Conservation (phyloP, 2,113 vertebrate species). For the Nerophis ophidion region DNA sequence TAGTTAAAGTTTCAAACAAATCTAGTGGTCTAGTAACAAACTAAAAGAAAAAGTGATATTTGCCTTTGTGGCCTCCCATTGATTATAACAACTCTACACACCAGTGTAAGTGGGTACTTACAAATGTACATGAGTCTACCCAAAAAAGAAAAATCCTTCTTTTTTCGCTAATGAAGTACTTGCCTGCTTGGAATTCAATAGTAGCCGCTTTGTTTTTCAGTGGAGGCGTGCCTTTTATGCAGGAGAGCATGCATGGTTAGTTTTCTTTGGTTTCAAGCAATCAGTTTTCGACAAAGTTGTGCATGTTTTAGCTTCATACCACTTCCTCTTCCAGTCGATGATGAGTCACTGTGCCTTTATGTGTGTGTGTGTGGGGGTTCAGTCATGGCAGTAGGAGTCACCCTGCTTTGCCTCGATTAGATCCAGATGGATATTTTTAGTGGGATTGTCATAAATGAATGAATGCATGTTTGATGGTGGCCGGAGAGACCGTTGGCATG, state of each 20-base stretch:
- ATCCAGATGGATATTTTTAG: conserved; percentile 64
- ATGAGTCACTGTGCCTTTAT: conserved; percentile 44
- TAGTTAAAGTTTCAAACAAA: conserved; percentile 12
- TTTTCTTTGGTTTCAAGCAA: conserved; percentile 37
- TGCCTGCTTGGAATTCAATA: not conserved
- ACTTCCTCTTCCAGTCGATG: conserved; percentile 59
- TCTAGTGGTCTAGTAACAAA: not conserved
- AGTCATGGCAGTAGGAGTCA: conserved; percentile 52
- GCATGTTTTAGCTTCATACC: conserved; percentile 53
- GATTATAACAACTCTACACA: not conserved
- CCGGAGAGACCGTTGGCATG: no score
- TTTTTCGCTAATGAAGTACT: conserved; percentile 13
- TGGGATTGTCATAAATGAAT: conserved; percentile 27
- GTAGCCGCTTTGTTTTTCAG: conserved; percentile 5
- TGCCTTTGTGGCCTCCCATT: not conserved
- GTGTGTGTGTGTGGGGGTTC: conserved; percentile 31
- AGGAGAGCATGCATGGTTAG: conserved; percentile 30
- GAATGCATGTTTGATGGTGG: no score
- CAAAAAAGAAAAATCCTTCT: not conserved
- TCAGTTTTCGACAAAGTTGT: conserved; percentile 46
- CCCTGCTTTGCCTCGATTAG: conserved; percentile 56
- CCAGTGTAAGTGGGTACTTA: not conserved
- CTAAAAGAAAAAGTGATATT: not conserved
- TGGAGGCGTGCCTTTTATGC: conserved; percentile 13
- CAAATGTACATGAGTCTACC: not conserved